phyloP scores from a whole-genome alignment of 2,797 vertebrate species.

The Todus mexicanus region DNA sequence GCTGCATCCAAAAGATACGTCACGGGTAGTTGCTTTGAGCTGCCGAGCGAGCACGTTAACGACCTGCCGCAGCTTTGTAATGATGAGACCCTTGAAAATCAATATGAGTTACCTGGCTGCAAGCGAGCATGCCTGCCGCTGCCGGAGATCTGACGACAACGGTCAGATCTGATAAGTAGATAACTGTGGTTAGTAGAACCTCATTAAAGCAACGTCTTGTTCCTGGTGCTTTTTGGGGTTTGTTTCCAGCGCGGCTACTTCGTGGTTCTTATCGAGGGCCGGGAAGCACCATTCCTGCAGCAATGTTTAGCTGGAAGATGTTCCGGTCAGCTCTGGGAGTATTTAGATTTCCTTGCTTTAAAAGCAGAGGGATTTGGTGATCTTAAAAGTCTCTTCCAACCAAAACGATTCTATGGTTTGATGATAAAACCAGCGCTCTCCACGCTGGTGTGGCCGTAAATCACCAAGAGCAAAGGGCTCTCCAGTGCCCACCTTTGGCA shows the following conservation, averaged over 20 bases:
- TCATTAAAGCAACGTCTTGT: neutral
- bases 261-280: neutral
- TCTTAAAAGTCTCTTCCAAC: neutral
- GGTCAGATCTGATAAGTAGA: too few relatives aligned
- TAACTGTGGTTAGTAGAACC: too few relatives aligned
- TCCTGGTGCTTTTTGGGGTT: neutral
- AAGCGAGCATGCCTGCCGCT: too few relatives aligned
- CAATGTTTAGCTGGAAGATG: neutral
- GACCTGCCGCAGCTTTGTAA: neutral
- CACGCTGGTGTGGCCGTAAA: neutral
- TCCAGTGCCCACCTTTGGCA: rapidly evolving
- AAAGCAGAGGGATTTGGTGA: neutral
- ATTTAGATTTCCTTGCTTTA: neutral
- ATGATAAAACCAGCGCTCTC: neutral
- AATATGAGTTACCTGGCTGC: too few relatives aligned
- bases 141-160: too few relatives aligned
- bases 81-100: neutral
- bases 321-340: neutral
- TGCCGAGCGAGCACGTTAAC: neutral
- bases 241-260: neutral
- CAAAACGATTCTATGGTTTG: neutral
- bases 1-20: rapidly evolving
- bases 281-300: neutral
- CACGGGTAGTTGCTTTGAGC: neutral
- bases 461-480: too few relatives aligned